phyloP scores from a whole-genome alignment of 2,888 invertebrate genomes.

The Aleiodes alternator region DNA sequence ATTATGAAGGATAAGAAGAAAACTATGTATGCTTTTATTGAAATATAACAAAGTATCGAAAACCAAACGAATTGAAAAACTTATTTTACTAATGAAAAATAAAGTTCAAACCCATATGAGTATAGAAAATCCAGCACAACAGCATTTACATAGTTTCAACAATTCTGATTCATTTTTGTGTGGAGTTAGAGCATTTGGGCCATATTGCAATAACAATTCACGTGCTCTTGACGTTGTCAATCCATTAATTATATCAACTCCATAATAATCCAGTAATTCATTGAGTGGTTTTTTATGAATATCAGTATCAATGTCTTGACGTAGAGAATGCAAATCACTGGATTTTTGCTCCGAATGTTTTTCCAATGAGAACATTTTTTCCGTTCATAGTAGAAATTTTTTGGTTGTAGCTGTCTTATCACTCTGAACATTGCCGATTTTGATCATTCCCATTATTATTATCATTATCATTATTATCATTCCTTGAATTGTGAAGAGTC shows the following conservation, averaged over 20 bases:
- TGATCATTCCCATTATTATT: too few species aligned
- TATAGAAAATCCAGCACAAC: constrained; percentile 78
- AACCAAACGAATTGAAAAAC: not conserved
- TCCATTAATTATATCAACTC: constrained; percentile 73
- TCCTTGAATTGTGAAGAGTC: too few species aligned
- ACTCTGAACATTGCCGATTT: too few species aligned
- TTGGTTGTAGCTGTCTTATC: too few species aligned
- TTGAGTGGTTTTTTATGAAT: constrained; percentile 55
- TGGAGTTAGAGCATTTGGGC: constrained; percentile 84
- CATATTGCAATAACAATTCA: constrained; percentile 79
- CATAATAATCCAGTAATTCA: constrained; percentile 56
- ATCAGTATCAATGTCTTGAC: constrained; percentile 60
- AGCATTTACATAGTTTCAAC: constrained; percentile 82
- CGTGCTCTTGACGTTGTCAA: constrained; percentile 79
- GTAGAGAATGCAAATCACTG: constrained; percentile 53
- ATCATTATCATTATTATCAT: too few species aligned
- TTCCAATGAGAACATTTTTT: not conserved
- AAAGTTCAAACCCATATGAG: constrained; percentile 59
- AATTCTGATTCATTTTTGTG: constrained; percentile 83
- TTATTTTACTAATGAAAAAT: not conserved
- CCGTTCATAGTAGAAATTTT: not conserved
- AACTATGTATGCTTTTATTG: too few species aligned
- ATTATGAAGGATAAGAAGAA: too few species aligned
- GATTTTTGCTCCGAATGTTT: not conserved
- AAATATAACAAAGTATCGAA: not conserved